Evolutionary conservation across 1,140 invertebrate species (phyloP).

Genomic region (Cydia strobilella): DNA sequence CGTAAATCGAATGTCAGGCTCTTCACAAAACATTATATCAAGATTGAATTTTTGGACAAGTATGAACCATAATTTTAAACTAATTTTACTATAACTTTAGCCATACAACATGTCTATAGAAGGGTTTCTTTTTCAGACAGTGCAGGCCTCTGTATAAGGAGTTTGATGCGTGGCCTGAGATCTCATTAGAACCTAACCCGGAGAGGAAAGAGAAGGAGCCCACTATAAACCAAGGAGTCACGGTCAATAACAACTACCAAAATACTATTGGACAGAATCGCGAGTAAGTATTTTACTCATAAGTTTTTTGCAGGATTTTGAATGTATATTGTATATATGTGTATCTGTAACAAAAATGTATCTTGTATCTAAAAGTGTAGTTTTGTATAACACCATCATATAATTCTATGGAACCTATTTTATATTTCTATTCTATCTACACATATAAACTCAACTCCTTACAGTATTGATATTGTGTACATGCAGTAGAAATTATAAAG

Average conservation of each 20-base stretch:
- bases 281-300: slow-evolving; percentile 47
- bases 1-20: slow-evolving; percentile 71
- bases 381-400: too few relatives aligned
- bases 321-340: too few relatives aligned
- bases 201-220: slow-evolving; percentile 62
- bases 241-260: slow-evolving; percentile 45
- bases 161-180: slow-evolving; percentile 74
- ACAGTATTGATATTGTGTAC: too few relatives aligned
- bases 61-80: slow-evolving; percentile 63
- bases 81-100: slow-evolving; percentile 24
- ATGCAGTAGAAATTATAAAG: not conserved
- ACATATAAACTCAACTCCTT: too few relatives aligned
- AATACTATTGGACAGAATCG: slow-evolving; percentile 42
- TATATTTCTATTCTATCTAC: too few relatives aligned
- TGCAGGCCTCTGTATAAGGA: slow-evolving; percentile 74
- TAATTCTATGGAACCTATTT: too few relatives aligned
- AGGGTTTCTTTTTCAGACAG: slow-evolving; percentile 52
- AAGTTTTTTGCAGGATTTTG: not conserved
- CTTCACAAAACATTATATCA: slow-evolving; percentile 78
- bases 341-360: too few relatives aligned
- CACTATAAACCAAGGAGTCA: slow-evolving; percentile 38
- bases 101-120: not conserved
- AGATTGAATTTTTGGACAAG: slow-evolving; percentile 79
- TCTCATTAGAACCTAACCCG: slow-evolving; percentile 70
- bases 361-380: too few relatives aligned